Evolutionary conservation across 2,888 invertebrate species (phyloP).

Genomic region (Julus scanicus): DNA sequence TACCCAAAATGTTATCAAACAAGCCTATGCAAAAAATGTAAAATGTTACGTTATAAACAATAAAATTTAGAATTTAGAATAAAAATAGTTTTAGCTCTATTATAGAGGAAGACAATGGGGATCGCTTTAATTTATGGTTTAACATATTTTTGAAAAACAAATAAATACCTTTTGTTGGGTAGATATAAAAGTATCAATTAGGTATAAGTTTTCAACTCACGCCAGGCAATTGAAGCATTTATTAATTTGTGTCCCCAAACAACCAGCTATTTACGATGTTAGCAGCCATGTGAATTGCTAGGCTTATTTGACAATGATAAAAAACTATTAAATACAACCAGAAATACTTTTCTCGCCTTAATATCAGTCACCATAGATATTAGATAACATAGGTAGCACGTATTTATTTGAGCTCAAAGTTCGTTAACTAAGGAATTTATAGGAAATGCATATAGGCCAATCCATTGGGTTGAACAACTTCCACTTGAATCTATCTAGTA

Average conservation of each 20-base stretch:
- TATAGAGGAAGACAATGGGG: too few relatives aligned
- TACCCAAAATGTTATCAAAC: too few relatives aligned
- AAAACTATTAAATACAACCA: background rate
- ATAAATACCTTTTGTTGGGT: too few relatives aligned
- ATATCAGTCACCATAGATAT: slow-evolving; percentile 11
- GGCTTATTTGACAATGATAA: background rate
- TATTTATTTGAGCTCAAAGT: slow-evolving; percentile 14
- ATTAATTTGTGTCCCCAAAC: background rate
- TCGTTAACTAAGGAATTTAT: background rate
- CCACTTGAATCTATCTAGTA: background rate
- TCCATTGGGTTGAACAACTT: background rate
- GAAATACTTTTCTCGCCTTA: background rate
- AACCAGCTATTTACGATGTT: background rate
- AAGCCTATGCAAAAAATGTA: too few relatives aligned
- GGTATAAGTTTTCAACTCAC: too few relatives aligned
- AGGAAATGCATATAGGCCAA: background rate
- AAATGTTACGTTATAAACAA: too few relatives aligned
- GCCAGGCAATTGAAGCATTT: background rate
- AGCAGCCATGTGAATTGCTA: background rate
- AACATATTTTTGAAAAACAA: too few relatives aligned
- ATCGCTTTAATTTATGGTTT: too few relatives aligned
- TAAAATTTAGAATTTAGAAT: too few relatives aligned
- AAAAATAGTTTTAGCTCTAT: too few relatives aligned
- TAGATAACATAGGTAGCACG: background rate
- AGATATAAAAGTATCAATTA: too few relatives aligned